A percentile compares a stretch with the other conserved stretches of the same genome.
Evolutionary conservation across 2,888 invertebrate species (phyloP).

Genomic region (Dorcus hopei): DNA sequence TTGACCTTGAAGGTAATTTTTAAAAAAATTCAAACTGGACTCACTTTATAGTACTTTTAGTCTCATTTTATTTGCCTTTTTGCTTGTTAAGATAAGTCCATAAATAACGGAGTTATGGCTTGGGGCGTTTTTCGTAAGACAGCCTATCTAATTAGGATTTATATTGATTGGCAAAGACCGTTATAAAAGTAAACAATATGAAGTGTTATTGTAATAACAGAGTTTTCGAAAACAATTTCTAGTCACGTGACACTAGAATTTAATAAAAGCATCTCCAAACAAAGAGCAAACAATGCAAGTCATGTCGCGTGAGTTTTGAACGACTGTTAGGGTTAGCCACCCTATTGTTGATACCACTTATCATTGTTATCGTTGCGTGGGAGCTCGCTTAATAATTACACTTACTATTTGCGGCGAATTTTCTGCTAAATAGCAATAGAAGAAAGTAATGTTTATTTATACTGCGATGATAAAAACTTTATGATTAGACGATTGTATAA

Average conservation of each 20-base stretch:
- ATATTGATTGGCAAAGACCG: too few species aligned
- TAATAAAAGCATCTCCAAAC: constrained; percentile 24
- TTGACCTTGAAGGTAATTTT: too few species aligned
- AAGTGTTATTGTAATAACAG: too few species aligned
- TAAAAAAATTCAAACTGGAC: too few species aligned
- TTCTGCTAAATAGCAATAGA: constrained; percentile 11
- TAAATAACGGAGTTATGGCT: too few species aligned
- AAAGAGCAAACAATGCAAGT: constrained; percentile 22
- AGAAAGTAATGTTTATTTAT: constrained; percentile 23
- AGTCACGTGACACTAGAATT: constrained; percentile 16
- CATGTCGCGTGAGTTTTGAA: constrained; percentile 22
- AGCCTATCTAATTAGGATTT: too few species aligned
- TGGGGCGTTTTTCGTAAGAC: too few species aligned
- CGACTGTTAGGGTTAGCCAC: constrained; percentile 21
- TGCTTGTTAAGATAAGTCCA: too few species aligned
- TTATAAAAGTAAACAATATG: too few species aligned
- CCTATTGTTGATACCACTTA: constrained; percentile 27
- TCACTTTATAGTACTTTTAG: too few species aligned
- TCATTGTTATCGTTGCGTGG: constrained; percentile 30
- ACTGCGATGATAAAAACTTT: constrained; percentile 3
- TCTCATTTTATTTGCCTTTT: too few species aligned
- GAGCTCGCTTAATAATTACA: constrained; percentile 30
- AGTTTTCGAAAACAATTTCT: constrained; percentile 1
- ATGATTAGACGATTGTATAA: background rate
- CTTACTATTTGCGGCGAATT: constrained; percentile 15